A percentile compares a stretch with the other conserved stretches of the same genome.
These are phyloP conservation scores for Cerceris rybyensis DNA, from an alignment of 2,888 invertebrate genomes.

Conservation along the genomic window DNA sequence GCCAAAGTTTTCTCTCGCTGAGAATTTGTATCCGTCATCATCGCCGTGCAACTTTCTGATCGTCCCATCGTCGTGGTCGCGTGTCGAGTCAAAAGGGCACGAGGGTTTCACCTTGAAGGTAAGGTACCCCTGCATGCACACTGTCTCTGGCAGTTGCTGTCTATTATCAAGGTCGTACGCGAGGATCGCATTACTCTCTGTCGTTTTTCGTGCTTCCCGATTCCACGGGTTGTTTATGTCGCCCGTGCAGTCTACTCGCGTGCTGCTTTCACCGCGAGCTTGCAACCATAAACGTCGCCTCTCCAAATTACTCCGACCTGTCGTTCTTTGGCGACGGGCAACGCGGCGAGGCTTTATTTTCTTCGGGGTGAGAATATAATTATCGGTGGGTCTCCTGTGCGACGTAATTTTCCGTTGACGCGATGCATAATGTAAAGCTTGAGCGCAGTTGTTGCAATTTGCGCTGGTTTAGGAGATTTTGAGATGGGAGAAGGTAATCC, in stretches of 20 bases:
- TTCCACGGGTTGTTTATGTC: constrained; percentile 59
- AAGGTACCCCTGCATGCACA: constrained; percentile 16
- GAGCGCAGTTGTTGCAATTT: no score
- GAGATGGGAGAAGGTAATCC: no score
- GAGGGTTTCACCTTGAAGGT: constrained; percentile 53
- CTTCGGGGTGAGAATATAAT: neutral
- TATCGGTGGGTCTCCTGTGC: no score
- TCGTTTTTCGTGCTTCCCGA: constrained; percentile 65
- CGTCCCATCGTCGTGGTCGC: constrained; percentile 37
- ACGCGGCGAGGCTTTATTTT: neutral
- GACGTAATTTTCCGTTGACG: no score
- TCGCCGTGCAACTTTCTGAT: constrained; percentile 28
- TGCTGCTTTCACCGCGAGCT: constrained; percentile 26
- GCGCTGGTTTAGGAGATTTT: no score
- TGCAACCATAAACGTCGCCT: constrained; percentile 31
- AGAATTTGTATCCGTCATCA: constrained; percentile 40
- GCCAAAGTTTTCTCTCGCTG: constrained; percentile 1
- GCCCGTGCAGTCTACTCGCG: constrained; percentile 32
- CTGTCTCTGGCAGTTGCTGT: constrained; percentile 50
- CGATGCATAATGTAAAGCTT: no score
- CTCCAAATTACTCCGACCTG: neutral
- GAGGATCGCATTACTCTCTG: constrained; percentile 67
- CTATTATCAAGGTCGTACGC: constrained; percentile 52
- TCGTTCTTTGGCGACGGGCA: neutral
- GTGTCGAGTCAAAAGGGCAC: constrained; percentile 36